phyloP scores from a whole-genome alignment of 2,113 vertebrate species.

The Suricata suricatta region DNA sequence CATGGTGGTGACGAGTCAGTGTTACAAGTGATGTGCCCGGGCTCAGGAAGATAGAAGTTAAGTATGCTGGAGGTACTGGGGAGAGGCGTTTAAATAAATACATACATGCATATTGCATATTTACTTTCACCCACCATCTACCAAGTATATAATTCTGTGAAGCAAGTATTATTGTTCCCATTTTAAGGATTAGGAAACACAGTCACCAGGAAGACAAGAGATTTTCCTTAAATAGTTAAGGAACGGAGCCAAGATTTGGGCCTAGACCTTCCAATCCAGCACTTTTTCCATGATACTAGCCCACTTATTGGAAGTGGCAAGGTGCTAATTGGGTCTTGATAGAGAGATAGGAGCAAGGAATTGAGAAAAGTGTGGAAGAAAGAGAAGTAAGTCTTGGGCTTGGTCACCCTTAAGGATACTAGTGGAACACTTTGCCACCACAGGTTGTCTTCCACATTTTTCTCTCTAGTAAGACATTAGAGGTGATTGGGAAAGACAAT shows the following conservation, averaged over 20 bases:
- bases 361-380: not conserved
- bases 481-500: not conserved
- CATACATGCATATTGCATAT: not conserved
- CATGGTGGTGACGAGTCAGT: not conserved
- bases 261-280: not conserved
- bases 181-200: conserved; percentile 16
- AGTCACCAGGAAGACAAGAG: not conserved
- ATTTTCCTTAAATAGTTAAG: not conserved
- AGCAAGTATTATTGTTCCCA: not conserved
- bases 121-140: not conserved
- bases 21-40: not conserved
- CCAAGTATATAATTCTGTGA: not conserved
- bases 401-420: not conserved
- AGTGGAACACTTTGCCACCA: not conserved
- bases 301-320: not conserved
- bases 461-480: not conserved
- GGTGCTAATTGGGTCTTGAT: not conserved
- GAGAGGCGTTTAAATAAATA: not conserved
- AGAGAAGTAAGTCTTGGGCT: not conserved
- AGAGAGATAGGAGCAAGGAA: not conserved
- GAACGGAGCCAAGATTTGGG: not conserved
- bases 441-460: conserved; percentile 31
- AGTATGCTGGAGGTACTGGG: not conserved
- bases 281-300: not conserved
- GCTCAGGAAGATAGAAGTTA: not conserved